Conservation (phyloP, 2,888 invertebrate genomes). For the Carterocephalus palaemon region DNA sequence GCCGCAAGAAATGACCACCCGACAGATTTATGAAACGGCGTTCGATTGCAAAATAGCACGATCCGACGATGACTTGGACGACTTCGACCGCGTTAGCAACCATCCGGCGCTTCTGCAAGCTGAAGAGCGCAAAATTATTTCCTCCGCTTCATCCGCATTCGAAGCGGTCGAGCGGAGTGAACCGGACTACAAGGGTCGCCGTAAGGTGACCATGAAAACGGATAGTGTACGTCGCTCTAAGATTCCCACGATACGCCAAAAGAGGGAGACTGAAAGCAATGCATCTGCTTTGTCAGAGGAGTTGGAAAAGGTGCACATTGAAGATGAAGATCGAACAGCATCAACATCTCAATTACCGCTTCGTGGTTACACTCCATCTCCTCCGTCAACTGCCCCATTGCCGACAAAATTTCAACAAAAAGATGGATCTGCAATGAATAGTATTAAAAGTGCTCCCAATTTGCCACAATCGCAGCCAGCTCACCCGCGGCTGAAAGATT, state of each 20-base stretch:
- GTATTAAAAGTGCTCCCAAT: conserved; percentile 89
- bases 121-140: conserved; percentile 68
- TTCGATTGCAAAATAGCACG: conserved; percentile 92
- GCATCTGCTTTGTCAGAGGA: conserved; percentile 71
- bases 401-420: conserved; percentile 89
- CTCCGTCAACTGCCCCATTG: conserved; percentile 90
- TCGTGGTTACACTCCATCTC: conserved; percentile 88
- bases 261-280: conserved; percentile 66
- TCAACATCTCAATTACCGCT: conserved; percentile 81
- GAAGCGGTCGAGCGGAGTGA: conserved; percentile 72
- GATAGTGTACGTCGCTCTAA: conserved; percentile 79
- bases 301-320: conserved; percentile 82
- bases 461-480: conserved; percentile 83
- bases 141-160: conserved; percentile 73
- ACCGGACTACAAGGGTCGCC: conserved; percentile 76
- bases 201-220: conserved; percentile 77
- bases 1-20: conserved; percentile 80
- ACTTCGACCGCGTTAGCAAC: conserved; percentile 88
- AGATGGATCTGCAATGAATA: conserved; percentile 84
- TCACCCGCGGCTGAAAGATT: conserved; percentile 84
- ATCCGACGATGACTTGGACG: conserved; percentile 89
- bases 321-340: conserved; percentile 74
- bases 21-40: conserved; percentile 92
- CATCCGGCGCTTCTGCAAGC: conserved; percentile 85
- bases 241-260: conserved; percentile 79